These are phyloP conservation scores for Epicauta chinensis DNA, from an alignment of 1,140 invertebrate genomes.

Conservation along the genomic window DNA sequence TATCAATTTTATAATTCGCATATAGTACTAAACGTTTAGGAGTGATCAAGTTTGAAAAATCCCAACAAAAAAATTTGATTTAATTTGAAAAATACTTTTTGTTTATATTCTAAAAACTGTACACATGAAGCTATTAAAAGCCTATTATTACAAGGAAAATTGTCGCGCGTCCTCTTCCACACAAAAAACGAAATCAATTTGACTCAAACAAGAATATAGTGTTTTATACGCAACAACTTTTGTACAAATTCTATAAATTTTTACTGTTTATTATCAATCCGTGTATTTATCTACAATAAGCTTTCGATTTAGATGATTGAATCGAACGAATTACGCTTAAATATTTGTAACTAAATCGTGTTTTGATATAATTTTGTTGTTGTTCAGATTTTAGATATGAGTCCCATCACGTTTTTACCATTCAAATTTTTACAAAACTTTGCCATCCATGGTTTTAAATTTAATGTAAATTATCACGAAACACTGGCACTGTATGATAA, in stretches of 20 bases:
- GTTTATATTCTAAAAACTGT: slow-evolving; percentile 19
- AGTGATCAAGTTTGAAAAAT: slow-evolving; percentile 3
- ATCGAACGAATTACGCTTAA: too few species aligned
- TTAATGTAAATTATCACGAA: slow-evolving; percentile 20
- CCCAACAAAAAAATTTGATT: slow-evolving; percentile 8
- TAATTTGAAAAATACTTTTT: slow-evolving; percentile 8
- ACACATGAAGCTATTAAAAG: slow-evolving; percentile 19
- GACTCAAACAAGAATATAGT: slow-evolving; percentile 8
- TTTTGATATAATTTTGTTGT: too few species aligned
- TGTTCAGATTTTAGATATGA: too few species aligned
- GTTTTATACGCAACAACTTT: slow-evolving; percentile 13
- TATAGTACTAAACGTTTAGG: slow-evolving; percentile 1
- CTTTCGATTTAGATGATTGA: slow-evolving; percentile 6
- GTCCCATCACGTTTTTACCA: too few species aligned
- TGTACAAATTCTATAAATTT: slow-evolving; percentile 1
- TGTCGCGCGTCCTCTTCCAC: neutral
- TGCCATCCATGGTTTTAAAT: slow-evolving; percentile 36
- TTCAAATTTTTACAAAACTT: slow-evolving; percentile 21
- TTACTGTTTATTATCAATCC: too few species aligned
- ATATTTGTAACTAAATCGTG: too few species aligned
- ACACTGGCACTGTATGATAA: too few species aligned
- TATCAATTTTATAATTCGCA: slow-evolving; percentile 12
- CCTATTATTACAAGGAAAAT: slow-evolving; percentile 7
- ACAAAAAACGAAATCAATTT: too few species aligned
- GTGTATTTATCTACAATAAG: slow-evolving; percentile 15